Evolutionary conservation across 2,113 vertebrate species (phyloP).

Genomic region (Phyllostomus discolor): DNA sequence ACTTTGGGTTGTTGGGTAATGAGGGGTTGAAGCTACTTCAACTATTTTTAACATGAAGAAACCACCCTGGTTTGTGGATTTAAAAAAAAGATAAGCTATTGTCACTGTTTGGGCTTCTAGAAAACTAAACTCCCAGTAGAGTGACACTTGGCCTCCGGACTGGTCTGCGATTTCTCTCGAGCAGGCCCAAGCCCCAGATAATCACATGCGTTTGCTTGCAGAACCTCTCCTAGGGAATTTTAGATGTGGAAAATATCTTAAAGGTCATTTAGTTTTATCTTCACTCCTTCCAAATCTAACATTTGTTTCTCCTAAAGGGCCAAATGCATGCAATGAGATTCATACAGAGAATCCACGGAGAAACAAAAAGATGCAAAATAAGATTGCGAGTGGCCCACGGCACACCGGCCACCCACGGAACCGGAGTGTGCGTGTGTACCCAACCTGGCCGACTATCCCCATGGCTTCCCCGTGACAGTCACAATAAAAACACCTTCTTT

Average conservation of each 20-base stretch:
- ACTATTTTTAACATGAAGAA: neutral
- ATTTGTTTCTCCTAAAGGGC: neutral
- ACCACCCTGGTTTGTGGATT: neutral
- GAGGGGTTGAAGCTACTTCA: neutral
- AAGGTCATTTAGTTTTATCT: neutral
- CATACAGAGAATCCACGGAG: neutral
- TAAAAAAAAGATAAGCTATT: neutral
- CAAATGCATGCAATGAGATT: neutral
- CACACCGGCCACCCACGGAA: neutral
- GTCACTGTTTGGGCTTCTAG: neutral
- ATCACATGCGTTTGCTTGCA: neutral
- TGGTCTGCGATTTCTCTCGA: neutral
- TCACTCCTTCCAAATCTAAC: neutral
- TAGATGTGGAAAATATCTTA: neutral
- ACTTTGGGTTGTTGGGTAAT: neutral
- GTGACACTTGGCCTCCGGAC: neutral
- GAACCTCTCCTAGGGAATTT: neutral
- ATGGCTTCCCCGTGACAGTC: neutral
- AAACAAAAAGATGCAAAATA: neutral
- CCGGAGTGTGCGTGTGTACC: no score
- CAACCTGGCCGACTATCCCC: neutral
- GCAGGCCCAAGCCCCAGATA: neutral
- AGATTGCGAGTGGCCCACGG: neutral
- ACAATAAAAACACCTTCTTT: neutral
- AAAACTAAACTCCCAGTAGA: neutral